These are phyloP conservation scores for Syrrhaptes paradoxus DNA, from an alignment of 2,113 vertebrate species.

Conservation along the genomic window DNA sequence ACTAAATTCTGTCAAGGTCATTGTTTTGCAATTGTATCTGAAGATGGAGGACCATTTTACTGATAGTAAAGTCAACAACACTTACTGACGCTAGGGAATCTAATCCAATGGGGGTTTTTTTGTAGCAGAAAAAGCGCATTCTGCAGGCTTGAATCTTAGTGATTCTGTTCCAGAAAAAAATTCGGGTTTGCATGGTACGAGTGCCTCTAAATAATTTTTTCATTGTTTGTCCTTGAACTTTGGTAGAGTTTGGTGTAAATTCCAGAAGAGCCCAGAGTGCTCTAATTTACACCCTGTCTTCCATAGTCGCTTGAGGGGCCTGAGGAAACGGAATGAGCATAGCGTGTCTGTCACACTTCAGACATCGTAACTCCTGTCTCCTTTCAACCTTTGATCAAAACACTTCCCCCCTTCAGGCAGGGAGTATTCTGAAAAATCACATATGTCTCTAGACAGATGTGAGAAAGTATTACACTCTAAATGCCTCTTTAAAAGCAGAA, in stretches of 20 bases:
- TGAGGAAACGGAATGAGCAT: neutral
- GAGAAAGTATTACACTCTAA: neutral
- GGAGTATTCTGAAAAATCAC: neutral
- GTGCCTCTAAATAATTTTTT: neutral
- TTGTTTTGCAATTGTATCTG: neutral
- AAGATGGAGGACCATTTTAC: neutral
- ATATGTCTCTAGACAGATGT: fast-evolving
- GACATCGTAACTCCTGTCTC: neutral
- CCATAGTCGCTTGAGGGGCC: neutral
- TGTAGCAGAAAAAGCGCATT: neutral
- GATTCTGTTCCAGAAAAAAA: neutral
- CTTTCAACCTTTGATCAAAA: neutral
- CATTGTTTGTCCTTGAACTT: neutral
- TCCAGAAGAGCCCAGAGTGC: neutral
- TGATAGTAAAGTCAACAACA: neutral
- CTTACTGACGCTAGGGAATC: neutral
- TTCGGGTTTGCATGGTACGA: neutral
- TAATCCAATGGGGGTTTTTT: neutral
- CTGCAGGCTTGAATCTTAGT: neutral
- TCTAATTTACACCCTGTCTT: neutral
- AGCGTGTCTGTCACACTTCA: neutral
- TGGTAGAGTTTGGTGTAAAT: neutral
- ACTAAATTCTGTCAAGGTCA: neutral
- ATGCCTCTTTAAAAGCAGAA: neutral
- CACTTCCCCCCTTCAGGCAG: neutral